Evolutionary conservation across 2,888 invertebrate species (phyloP).

Genomic region (Chrysomela aeneicollis): DNA sequence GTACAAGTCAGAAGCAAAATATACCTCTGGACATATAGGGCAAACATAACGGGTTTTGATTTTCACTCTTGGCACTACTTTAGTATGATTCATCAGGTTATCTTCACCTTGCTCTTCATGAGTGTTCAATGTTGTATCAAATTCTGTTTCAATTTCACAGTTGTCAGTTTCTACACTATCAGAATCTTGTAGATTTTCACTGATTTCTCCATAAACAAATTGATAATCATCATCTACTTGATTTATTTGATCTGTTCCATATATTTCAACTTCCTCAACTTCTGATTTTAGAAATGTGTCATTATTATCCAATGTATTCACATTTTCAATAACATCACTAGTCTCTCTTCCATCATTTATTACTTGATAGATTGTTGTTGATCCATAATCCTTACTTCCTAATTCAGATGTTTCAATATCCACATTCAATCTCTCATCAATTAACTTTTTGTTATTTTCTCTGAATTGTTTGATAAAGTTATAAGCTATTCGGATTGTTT

Average conservation of each 20-base stretch:
- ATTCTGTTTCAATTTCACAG: background rate
- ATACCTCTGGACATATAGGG: conserved; percentile 32
- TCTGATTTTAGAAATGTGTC: background rate
- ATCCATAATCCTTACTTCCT: background rate
- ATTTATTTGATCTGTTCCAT: background rate
- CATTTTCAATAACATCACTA: background rate
- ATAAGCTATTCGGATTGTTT: conserved; percentile 37
- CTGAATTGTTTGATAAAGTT: conserved; percentile 39
- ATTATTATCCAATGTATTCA: background rate
- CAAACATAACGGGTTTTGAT: conserved; percentile 29
- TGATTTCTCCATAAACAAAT: background rate
- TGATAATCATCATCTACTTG: background rate
- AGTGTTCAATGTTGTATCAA: background rate
- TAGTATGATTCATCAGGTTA: background rate
- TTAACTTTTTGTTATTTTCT: conserved; percentile 33
- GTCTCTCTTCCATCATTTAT: background rate
- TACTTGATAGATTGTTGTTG: background rate
- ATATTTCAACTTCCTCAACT: background rate
- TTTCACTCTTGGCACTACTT: conserved; percentile 12
- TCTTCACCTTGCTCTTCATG: background rate
- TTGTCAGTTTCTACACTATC: background rate
- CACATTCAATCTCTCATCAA: conserved; percentile 12
- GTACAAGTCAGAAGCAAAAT: conserved; percentile 24
- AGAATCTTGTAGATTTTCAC: background rate
- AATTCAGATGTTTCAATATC: background rate